Evolutionary conservation across 2,797 vertebrate genomes (phyloP).

Genomic region (Danionella dracula): DNA sequence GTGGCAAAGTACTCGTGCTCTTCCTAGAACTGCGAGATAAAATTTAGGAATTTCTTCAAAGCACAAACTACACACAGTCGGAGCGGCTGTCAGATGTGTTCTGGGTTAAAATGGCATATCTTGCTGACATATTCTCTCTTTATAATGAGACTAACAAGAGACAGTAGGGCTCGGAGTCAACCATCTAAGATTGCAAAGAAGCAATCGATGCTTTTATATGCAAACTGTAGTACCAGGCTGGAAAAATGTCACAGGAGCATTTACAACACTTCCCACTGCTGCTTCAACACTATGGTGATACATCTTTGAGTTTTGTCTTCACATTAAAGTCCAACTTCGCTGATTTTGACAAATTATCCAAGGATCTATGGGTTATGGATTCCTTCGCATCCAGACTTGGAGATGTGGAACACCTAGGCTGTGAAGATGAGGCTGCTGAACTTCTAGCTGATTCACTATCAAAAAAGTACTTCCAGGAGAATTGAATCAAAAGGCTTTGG

Average conservation of each 20-base stretch:
- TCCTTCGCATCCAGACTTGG: background rate
- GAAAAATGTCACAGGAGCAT: background rate
- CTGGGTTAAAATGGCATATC: slow-evolving; percentile 9
- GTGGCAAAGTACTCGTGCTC: background rate
- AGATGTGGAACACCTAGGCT: slow-evolving; percentile 25
- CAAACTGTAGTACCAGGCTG: background rate
- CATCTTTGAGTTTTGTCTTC: background rate
- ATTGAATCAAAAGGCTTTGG: slow-evolving; percentile 11
- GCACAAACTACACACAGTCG: slow-evolving; percentile 9
- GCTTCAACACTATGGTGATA: background rate
- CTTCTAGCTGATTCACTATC: slow-evolving; percentile 17
- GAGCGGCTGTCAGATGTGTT: slow-evolving; percentile 11
- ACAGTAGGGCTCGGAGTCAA: slow-evolving; percentile 14
- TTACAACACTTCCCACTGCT: background rate
- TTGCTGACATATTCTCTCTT: background rate
- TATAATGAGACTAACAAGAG: slow-evolving; percentile 8
- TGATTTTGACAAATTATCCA: background rate
- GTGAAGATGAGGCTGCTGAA: slow-evolving; percentile 21
- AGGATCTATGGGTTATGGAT: slow-evolving; percentile 3
- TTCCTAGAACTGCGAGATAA: background rate
- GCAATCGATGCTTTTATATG: background rate
- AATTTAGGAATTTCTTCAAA: background rate
- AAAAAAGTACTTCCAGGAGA: slow-evolving; percentile 27
- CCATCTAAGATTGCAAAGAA: slow-evolving; percentile 15
- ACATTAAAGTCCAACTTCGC: background rate